Conservation (phyloP, 2,113 vertebrate species). For the Ciconia boyciana region DNA sequence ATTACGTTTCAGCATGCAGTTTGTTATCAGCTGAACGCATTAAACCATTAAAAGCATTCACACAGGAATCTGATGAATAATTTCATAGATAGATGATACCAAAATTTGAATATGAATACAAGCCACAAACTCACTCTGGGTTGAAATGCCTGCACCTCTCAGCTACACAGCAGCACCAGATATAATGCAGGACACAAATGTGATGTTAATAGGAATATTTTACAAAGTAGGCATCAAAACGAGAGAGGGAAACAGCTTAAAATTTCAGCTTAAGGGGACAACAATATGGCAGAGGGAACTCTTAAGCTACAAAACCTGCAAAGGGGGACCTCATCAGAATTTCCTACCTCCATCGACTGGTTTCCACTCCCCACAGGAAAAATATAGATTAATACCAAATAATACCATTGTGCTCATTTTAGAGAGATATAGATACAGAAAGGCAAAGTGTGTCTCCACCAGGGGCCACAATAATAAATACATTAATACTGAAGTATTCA, state of each 20-base stretch:
- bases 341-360: neutral
- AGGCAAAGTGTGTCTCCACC: neutral
- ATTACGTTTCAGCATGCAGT: neutral
- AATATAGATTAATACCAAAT: neutral
- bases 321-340: neutral
- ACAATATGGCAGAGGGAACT: neutral
- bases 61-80: neutral
- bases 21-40: conserved; percentile 27
- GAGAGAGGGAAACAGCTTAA: neutral
- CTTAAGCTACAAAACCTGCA: neutral
- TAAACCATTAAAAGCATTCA: conserved; percentile 32
- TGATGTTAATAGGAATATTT: neutral
- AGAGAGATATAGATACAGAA: neutral
- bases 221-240: neutral
- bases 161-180: neutral
- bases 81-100: conserved; percentile 20
- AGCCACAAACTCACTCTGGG: neutral
- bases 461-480: neutral
- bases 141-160: conserved; percentile 2
- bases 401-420: neutral
- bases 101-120: conserved; percentile 61
- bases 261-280: neutral
- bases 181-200: neutral
- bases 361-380: neutral
- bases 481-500: neutral